Percentiles rank a stretch among this genome's conserved stretches.
phyloP scores from a whole-genome alignment of 2,888 invertebrate genomes.

The Diarsia rubi region DNA sequence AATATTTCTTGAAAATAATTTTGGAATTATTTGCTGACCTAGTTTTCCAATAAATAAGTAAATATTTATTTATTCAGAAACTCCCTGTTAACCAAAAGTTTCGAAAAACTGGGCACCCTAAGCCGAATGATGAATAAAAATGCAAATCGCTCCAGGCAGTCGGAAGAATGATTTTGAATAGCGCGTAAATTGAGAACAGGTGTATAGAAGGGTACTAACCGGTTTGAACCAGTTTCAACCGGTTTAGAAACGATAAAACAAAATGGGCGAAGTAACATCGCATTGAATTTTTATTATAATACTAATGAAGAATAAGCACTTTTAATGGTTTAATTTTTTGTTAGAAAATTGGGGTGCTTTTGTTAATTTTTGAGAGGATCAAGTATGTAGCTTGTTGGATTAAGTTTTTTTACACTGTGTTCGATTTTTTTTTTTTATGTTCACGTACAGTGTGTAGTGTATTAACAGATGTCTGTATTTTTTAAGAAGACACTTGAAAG shows the following conservation, averaged over 20 bases:
- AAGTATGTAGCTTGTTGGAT: slow-evolving; percentile 16
- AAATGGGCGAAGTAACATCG: slow-evolving; percentile 56
- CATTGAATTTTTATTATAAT: slow-evolving; percentile 65
- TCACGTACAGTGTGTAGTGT: neutral
- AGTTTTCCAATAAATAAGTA: neutral
- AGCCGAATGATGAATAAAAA: slow-evolving; percentile 82
- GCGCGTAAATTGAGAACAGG: slow-evolving; percentile 84
- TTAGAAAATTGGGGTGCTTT: slow-evolving; percentile 41
- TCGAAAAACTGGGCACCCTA: slow-evolving; percentile 62
- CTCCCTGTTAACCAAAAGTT: slow-evolving; percentile 23
- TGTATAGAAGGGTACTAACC: slow-evolving; percentile 80
- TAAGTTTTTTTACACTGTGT: slow-evolving; percentile 1
- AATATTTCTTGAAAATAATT: neutral
- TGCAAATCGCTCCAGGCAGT: slow-evolving; percentile 78
- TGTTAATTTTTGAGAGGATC: slow-evolving; percentile 43
- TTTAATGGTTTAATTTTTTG: slow-evolving; percentile 58
- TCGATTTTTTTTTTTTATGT: neutral
- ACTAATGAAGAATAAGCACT: slow-evolving; percentile 63
- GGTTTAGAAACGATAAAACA: slow-evolving; percentile 61
- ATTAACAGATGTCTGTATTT: slow-evolving; percentile 19
- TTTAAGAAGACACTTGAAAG: neutral
- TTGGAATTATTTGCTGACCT: neutral
- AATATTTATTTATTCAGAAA: slow-evolving; percentile 4
- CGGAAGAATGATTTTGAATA: slow-evolving; percentile 86
- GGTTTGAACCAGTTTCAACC: slow-evolving; percentile 66